phyloP scores from a whole-genome alignment of 2,888 invertebrate genomes.

The Dastarcus helophoroides region DNA sequence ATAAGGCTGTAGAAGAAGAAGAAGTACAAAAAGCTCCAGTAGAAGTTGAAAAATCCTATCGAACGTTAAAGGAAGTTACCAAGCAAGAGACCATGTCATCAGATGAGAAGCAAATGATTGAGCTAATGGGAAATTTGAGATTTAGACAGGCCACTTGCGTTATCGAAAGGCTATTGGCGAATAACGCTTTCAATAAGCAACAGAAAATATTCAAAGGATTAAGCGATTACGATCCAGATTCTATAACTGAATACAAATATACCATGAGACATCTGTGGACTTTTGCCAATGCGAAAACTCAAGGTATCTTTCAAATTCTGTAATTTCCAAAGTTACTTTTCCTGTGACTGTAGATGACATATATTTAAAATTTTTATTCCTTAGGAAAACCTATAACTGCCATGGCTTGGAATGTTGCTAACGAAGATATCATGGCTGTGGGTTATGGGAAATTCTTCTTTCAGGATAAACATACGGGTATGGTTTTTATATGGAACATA shows the following conservation, averaged over 20 bases:
- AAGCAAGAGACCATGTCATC: conserved; percentile 17
- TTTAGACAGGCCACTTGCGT: conserved; percentile 54
- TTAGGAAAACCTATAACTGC: conserved; percentile 46
- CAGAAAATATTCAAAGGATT: conserved; percentile 64
- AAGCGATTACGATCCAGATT: conserved; percentile 46
- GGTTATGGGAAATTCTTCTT: conserved; percentile 60
- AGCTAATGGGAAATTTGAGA: conserved; percentile 27
- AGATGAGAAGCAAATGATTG: conserved; percentile 31
- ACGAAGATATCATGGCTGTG: conserved; percentile 60
- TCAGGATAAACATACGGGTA: conserved; percentile 45
- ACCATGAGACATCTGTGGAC: conserved; percentile 56
- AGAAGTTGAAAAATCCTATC: conserved; percentile 26
- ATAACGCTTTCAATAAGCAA: conserved; percentile 50
- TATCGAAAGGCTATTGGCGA: conserved; percentile 60
- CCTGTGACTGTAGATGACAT: conserved; percentile 2
- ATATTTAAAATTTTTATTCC: conserved; percentile 8
- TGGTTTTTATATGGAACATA: conserved; percentile 66
- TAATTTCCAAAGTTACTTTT: too few relatives aligned
- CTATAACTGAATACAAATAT: conserved; percentile 56
- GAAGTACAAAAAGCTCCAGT: conserved; percentile 15
- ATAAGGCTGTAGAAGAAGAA: conserved; percentile 26
- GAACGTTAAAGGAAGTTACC: conserved; percentile 27
- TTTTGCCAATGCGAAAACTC: conserved; percentile 42
- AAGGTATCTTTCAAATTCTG: conserved; percentile 17
- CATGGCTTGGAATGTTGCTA: conserved; percentile 56